A percentile compares a stretch with the other conserved stretches of the same genome.
phyloP scores from a whole-genome alignment of 2,888 invertebrate genomes.

The Cerceris ruficornis region DNA sequence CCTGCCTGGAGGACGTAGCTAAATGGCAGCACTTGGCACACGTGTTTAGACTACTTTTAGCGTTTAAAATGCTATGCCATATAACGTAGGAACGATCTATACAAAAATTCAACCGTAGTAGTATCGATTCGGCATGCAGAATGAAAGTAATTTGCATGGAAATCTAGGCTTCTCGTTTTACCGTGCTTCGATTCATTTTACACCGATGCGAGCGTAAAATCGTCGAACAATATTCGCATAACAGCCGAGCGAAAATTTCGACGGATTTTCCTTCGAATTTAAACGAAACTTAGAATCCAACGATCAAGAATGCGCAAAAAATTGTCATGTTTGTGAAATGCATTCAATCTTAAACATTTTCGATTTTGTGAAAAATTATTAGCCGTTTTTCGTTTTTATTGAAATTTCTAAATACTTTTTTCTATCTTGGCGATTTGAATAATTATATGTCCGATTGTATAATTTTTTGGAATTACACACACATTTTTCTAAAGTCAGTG shows the following conservation, averaged over 20 bases:
- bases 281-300: no score
- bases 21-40: neutral
- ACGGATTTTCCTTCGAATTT: no score
- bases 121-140: constrained; percentile 63
- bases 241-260: neutral
- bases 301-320: no score
- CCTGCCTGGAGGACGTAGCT: neutral
- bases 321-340: no score
- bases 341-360: no score
- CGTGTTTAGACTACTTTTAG: neutral
- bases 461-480: no score
- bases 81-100: constrained; percentile 4
- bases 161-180: constrained; percentile 43
- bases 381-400: no score
- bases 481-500: no score
- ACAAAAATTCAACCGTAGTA: constrained; percentile 51
- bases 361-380: no score
- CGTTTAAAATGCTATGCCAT: neutral
- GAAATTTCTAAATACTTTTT: no score
- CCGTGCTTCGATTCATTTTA: constrained; percentile 47
- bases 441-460: no score
- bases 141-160: constrained; percentile 63
- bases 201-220: constrained; percentile 38
- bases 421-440: no score
- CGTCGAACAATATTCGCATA: constrained; percentile 15